Percentiles rank a stretch among this genome's conserved stretches.
These are phyloP conservation scores for Onychomys leucogaster DNA, from an alignment of 2,797 vertebrate species.

Conservation along the genomic window DNA sequence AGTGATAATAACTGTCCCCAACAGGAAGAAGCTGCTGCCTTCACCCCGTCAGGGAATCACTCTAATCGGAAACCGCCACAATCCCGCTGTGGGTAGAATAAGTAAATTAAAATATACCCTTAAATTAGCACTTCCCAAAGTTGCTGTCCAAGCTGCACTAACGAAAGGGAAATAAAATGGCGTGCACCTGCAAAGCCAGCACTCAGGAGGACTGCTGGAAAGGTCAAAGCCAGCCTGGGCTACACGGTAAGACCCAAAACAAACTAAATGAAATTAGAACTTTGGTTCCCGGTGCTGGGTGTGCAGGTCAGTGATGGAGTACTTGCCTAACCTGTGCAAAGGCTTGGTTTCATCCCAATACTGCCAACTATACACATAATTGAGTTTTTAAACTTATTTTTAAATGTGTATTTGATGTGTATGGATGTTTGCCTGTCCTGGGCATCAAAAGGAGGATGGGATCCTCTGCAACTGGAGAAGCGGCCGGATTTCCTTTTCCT, in stretches of 20 bases:
- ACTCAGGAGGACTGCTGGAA: neutral
- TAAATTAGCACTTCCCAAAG: conserved; percentile 9
- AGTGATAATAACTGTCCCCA: neutral
- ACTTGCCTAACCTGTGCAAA: neutral
- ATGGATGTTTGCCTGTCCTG: neutral
- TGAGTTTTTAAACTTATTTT: neutral
- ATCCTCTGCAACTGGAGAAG: neutral
- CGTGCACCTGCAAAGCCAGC: neutral
- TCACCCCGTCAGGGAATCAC: neutral
- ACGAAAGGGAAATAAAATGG: neutral
- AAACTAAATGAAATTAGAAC: neutral
- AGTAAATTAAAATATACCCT: neutral
- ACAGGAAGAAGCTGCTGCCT: neutral
- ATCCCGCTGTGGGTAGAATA: neutral
- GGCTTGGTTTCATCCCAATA: neutral
- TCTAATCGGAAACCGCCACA: neutral
- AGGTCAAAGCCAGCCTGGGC: neutral
- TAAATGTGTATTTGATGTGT: neutral
- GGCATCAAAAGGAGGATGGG: neutral
- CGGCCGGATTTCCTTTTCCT: neutral
- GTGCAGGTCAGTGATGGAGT: no score
- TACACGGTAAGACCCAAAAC: neutral
- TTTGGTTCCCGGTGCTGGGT: neutral
- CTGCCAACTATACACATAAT: neutral
- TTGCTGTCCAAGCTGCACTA: neutral